phyloP scores from a whole-genome alignment of 2,113 vertebrate species.

The Eurypyga helias region DNA sequence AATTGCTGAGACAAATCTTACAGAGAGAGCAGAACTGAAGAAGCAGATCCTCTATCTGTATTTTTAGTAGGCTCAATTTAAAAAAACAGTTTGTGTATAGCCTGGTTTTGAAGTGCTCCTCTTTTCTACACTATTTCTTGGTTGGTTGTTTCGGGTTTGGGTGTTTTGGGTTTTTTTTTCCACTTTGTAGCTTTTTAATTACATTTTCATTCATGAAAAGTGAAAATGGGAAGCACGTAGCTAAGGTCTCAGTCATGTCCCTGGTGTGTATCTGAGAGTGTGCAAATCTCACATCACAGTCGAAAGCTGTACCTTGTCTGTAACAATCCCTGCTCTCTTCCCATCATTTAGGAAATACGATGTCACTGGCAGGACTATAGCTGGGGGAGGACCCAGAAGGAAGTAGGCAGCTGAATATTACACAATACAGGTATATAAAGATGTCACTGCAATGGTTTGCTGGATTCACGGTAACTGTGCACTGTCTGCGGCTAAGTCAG shows the following conservation, averaged over 20 bases:
- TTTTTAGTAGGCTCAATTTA: background rate
- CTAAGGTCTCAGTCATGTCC: background rate
- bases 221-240: background rate
- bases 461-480: fast-evolving
- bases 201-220: background rate
- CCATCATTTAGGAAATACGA: background rate
- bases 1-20: background rate
- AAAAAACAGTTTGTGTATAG: background rate
- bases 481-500: background rate
- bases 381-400: background rate
- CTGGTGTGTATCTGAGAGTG: fast-evolving
- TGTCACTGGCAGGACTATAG: background rate
- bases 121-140: background rate
- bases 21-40: background rate
- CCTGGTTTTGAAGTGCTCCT: background rate
- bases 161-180: background rate
- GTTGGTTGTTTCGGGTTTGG: no score
- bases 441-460: background rate
- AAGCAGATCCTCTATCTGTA: background rate
- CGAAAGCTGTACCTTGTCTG: background rate
- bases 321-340: background rate
- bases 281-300: background rate
- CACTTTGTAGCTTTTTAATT: background rate
- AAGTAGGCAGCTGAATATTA: background rate
- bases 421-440: background rate